phyloP scores from a whole-genome alignment of 2,888 invertebrate genomes.

The Hirtodrosophila cameraria region DNA sequence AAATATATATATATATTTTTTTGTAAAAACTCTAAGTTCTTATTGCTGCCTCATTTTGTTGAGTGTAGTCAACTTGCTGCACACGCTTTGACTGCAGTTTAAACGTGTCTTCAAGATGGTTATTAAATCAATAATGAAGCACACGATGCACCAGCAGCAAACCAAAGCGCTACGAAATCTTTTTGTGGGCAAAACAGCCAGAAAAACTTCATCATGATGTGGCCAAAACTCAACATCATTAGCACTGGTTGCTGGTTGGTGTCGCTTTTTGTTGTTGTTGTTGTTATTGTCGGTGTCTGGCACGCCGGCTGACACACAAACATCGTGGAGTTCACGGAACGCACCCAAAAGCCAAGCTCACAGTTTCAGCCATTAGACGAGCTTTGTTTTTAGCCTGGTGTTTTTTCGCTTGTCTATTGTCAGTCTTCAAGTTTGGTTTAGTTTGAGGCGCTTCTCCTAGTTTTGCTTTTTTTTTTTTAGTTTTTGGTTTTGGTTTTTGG shows the following conservation, averaged over 20 bases:
- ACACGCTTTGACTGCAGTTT: constrained; percentile 64
- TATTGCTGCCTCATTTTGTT: too few relatives aligned
- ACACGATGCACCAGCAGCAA: constrained; percentile 71
- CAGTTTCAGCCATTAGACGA: constrained; percentile 64
- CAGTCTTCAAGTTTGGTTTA: constrained; percentile 38
- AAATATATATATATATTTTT: too few relatives aligned
- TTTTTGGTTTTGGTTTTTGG: constrained; percentile 21
- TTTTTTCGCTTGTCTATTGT: constrained; percentile 15
- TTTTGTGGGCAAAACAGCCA: constrained; percentile 31
- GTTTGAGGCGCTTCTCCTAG: constrained; percentile 70
- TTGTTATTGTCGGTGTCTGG: constrained; percentile 45
- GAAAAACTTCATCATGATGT: constrained; percentile 45
- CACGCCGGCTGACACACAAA: constrained; percentile 80
- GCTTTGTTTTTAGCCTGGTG: constrained; percentile 46
- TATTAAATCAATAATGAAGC: constrained; percentile 83
- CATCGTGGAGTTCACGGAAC: constrained; percentile 84
- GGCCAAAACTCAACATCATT: constrained; percentile 67
- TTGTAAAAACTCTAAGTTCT: too few relatives aligned
- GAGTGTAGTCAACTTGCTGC: constrained; percentile 44
- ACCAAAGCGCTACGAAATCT: constrained; percentile 43
- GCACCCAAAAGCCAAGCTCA: constrained; percentile 83
- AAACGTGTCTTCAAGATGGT: constrained; percentile 79
- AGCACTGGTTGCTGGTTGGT: constrained; percentile 57
- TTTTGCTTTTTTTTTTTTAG: constrained; percentile 24
- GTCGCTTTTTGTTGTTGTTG: constrained; percentile 19